Base-by-base conservation (phyloP, 2,113 vertebrate species). In the Chelonoidis abingdonii region DNA sequence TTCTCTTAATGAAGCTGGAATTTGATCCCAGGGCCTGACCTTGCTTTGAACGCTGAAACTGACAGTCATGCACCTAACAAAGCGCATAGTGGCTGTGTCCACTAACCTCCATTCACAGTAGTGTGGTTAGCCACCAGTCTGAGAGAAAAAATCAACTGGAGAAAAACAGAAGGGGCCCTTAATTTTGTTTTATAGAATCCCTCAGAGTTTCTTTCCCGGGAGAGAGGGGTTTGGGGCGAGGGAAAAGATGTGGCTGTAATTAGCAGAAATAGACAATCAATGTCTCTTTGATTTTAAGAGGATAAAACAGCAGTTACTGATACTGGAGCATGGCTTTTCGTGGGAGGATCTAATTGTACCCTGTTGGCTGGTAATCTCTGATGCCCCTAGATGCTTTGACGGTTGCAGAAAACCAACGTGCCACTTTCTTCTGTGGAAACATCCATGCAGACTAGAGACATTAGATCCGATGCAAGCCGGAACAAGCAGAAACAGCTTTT, bases 241-340 rank as follows among this genome's bases (percentile, higher is more conserved):
- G 56, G 86, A 38, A 95, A 93, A 83, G 79, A 47, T 0, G 50
- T 78, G 83, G 62, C 80, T 2, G 1, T 59, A 54, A 83, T 90
- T 65, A 87, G 80, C 22, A 41, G 65, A 72, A 54, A 54, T 57
- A 81, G 88, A 59, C 57, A 87, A 80, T 80, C 85, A 89, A 65
- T 91, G 84, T 88, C 65, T 93, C n/a, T 72, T 89, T 47, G 76
- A 54, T 83, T 90, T 47, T 65, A 83, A 79, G 62, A 27, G 82
- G 54, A 80, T 78, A 41, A 92, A 35, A 54, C 47, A 89, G 83
- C 50, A 89, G 87, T 88, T 94, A 56, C 25, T 41, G 17, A 56
- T 53, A 49, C 6, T 38, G 41, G 59, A 56, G 4, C 19, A 80
- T 16, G 69, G 13, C 80, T 59, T 53, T 24, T 50, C 6, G 25